Evolutionary conservation across 2,113 vertebrate species (phyloP).

Genomic region (Lethenteron camtschaticum): DNA sequence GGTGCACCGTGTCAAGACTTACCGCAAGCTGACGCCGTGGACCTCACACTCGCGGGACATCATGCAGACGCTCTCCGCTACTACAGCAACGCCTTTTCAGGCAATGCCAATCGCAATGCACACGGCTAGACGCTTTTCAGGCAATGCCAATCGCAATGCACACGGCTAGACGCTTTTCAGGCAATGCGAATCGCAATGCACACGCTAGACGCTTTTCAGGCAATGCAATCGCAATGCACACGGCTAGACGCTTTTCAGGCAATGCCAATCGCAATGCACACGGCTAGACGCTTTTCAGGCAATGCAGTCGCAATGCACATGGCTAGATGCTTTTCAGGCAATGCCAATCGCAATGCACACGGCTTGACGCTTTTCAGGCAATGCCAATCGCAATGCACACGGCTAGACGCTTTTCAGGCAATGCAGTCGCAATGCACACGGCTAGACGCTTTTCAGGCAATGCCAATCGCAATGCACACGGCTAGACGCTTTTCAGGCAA

Average conservation of each 20-base stretch:
- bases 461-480: too few species aligned
- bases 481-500: conserved; percentile 82
- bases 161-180: conserved; percentile 23
- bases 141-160: conserved; percentile 18
- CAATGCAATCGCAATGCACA: conserved; percentile 14
- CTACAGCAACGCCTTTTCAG: conserved; percentile 93
- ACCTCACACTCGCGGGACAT: conserved; percentile 95
- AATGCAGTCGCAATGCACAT: conserved; percentile 5
- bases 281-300: conserved; percentile 32
- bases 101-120: conserved; percentile 18
- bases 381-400: neutral
- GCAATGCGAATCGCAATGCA: conserved; percentile 18
- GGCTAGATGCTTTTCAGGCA: conserved; percentile 80
- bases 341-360: neutral
- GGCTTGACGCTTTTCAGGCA: conserved; percentile 34
- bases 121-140: conserved; percentile 23
- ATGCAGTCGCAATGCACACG: neutral
- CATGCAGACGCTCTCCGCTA: conserved; percentile 92
- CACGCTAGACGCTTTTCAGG: conserved; percentile 27
- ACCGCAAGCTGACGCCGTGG: conserved; percentile 90
- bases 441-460: conserved; percentile 35
- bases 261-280: conserved; percentile 6
- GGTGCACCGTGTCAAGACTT: conserved; percentile 90
- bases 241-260: conserved; percentile 77
- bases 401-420: conserved; percentile 80